Evolutionary conservation across 2,888 invertebrate species (phyloP), one percentile per base, ranked within the genome.

Genomic region (Synergus japonicus): DNA sequence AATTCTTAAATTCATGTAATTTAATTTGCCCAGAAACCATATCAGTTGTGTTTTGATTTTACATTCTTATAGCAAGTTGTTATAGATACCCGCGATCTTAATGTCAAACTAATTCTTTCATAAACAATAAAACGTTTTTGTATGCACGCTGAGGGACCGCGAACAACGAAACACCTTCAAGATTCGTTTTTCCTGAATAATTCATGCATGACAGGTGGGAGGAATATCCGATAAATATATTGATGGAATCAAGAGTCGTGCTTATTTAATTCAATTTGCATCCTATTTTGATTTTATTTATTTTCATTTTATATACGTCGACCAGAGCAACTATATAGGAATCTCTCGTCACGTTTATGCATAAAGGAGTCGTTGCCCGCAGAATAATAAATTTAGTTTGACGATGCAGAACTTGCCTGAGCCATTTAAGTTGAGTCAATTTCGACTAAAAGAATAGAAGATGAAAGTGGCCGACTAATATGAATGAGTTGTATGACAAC

Each of bases 141-240:
- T 54, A 49, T 73, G 49, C 73, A 54, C 49, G 29, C 73, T 73
- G 29, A 49, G 9, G 49, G 54, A 73, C 18, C 46, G n/a, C 9
- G 29, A 73, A 73, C 29, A 54, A 37, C 49, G 37, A 73, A 73
- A 73, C 49, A 73, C 73, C 73, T 73, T 73, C 49, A 49, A 73
- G 49, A 73, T 73, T 49, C 49, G 49, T 73, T 73, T 41, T 37
- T 29, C 13, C 37, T 73, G 73, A 73, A 73, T 73, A 73, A 73
- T 73, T 73, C 73, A 73, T 73, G 37, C 1, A 2, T 15, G 13
- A 15, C 37, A 73, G 37, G 73, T 73, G 73, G 73, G 73, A 54
- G 49, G 73, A 73, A 73, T 73, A 54, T 49, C 73, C 73, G 49
- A 54, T 54, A 73, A 73, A 73, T 73, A 73, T 73, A 73, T 73